These are phyloP conservation scores for Amphiprion percula DNA, from an alignment of 2,113 vertebrate genomes.

Conservation along the genomic window DNA sequence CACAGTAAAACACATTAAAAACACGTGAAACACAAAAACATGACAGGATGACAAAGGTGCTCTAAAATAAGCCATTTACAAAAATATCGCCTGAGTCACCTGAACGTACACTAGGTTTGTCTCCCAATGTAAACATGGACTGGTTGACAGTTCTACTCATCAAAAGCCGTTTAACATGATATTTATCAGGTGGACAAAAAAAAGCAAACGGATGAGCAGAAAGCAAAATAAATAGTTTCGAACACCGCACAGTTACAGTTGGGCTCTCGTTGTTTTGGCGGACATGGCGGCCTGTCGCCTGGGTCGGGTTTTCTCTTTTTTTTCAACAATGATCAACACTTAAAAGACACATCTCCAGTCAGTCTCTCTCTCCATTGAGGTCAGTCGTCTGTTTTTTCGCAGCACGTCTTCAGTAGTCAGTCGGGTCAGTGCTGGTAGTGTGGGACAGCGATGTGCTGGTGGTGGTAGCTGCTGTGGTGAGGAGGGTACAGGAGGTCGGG, in stretches of 20 bases:
- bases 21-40: conserved; percentile 37
- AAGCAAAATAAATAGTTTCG: conserved; percentile 72
- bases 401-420: conserved; percentile 40
- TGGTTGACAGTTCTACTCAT: conserved; percentile 46
- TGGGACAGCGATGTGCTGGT: conserved; percentile 91
- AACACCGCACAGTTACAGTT: conserved; percentile 49
- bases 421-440: conserved; percentile 91
- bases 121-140: conserved; percentile 77
- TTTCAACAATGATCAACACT: conserved; percentile 14
- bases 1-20: conserved; percentile 49
- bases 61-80: conserved; percentile 56
- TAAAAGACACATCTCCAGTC: conserved; percentile 40
- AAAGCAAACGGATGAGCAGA: conserved; percentile 55
- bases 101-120: conserved; percentile 29
- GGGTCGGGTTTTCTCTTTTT: conserved; percentile 5
- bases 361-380: conserved; percentile 65
- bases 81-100: conserved; percentile 51
- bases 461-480: conserved; percentile 87
- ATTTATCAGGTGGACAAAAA: conserved; percentile 27
- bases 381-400: conserved; percentile 61
- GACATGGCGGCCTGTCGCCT: conserved; percentile 25
- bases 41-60: conserved; percentile 30
- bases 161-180: conserved; percentile 30
- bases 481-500: conserved; percentile 88
- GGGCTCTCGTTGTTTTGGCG: conserved; percentile 35